Base-by-base conservation (phyloP, 2,113 vertebrate genomes). In the Mirounga angustirostris region DNA sequence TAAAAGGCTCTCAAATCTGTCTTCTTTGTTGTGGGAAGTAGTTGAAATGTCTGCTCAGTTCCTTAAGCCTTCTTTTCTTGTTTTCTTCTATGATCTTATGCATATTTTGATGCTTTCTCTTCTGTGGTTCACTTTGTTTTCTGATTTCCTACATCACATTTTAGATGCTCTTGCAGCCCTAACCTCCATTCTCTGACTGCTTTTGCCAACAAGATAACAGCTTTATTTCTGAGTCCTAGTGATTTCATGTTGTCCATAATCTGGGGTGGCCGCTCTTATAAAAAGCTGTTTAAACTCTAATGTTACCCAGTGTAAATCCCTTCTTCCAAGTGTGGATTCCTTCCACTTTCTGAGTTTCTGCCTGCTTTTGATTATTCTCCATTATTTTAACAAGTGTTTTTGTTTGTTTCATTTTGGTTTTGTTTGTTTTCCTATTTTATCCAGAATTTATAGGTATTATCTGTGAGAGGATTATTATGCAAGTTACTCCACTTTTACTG, bases 11-110 rank as follows among this genome's bases (percentile, higher is more conserved):
- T 89, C 83, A 89, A 78, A 2, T 52, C 65, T 89, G n/a, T n/a
- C 36, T 21, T 87, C n/a, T 76, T 84, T 89, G 33, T 79, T 54
- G 26, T n/a, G 1, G 67, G 26, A 3, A 69, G 79, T 79, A 69
- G 33, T 33, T 96, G 33, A 93, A 96, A 59, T 78, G 36, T 40
- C 81, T 74, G 7, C 58, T 96, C 10, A 43, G 33, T 69, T 89
- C 30, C 50, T 67, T 84, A 26, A 52, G 8, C 50, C 21, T 85
- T 79, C 33, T 61, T 28, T 78, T 71, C 43, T 69, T 96, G 71
- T 33, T 90, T 84, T 94, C 52, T 6, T 79, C 28, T 46, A 50
- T 9, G 16, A 94, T 59, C 7, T 63, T 56, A 30, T 21, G 74
- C 50, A 52, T 61, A 59, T 63, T 74, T 89, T 82, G 78, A n/a